phyloP scores from a whole-genome alignment of 2,113 vertebrate species.

The Dendropsophus ebraccatus region DNA sequence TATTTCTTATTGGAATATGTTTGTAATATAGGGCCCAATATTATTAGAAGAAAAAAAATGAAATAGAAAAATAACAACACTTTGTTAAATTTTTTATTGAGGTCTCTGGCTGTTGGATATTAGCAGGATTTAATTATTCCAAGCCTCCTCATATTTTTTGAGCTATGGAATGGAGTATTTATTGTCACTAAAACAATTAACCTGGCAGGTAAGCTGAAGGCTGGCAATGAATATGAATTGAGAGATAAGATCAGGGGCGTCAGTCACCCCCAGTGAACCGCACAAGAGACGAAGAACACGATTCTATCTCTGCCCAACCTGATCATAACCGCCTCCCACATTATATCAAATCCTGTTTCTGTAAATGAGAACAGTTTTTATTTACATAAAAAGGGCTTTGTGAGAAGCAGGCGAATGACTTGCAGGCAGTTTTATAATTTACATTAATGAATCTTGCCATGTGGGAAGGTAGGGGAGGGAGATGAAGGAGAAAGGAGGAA shows the following conservation, averaged over 20 bases:
- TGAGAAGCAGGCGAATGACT: slow-evolving; percentile 36
- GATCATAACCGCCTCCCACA: slow-evolving; percentile 33
- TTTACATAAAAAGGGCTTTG: slow-evolving; percentile 52
- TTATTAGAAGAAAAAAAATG: background rate
- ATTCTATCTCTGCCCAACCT: slow-evolving; percentile 53
- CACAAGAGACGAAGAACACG: slow-evolving; percentile 72
- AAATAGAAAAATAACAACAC: background rate
- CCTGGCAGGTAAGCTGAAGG: slow-evolving; percentile 70
- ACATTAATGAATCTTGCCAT: slow-evolving; percentile 54
- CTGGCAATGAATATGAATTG: slow-evolving; percentile 68
- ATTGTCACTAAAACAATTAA: slow-evolving; percentile 77
- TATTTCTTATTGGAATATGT: background rate
- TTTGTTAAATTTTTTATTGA: slow-evolving; percentile 57
- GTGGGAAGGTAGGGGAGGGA: slow-evolving; percentile 29
- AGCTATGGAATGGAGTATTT: slow-evolving; percentile 78
- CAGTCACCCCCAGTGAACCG: slow-evolving; percentile 61
- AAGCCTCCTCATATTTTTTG: slow-evolving; percentile 75
- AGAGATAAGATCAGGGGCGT: slow-evolving; percentile 65
- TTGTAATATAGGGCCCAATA: background rate
- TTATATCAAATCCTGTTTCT: slow-evolving; percentile 47
- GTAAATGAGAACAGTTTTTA: slow-evolving; percentile 61
- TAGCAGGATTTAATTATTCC: slow-evolving; percentile 77
- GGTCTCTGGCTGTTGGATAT: slow-evolving; percentile 70
- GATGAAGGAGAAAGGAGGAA: background rate
- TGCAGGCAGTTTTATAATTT: slow-evolving; percentile 53